These are phyloP conservation scores for Gymnarchus niloticus DNA, from an alignment of 2,113 vertebrate species.

Conservation along the genomic window DNA sequence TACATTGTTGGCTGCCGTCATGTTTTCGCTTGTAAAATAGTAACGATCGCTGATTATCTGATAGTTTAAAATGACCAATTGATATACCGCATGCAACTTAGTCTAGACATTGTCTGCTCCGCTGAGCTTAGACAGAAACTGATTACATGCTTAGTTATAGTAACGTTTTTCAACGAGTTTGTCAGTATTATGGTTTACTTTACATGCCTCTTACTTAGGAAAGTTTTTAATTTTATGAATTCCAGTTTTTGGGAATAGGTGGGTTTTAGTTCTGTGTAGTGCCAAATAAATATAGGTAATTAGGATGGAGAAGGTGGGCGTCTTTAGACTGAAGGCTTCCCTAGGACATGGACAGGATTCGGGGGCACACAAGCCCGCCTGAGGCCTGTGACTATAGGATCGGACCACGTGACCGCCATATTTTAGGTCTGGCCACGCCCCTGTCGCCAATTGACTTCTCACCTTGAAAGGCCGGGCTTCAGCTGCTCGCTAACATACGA, in stretches of 20 bases:
- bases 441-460: too few relatives aligned
- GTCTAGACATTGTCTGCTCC: background rate
- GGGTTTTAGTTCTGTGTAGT: background rate
- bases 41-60: background rate
- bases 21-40: background rate
- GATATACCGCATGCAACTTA: background rate
- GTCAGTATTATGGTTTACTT: background rate
- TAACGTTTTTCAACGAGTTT: background rate
- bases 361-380: too few relatives aligned
- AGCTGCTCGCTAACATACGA: background rate
- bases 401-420: too few relatives aligned
- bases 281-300: too few relatives aligned
- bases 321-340: too few relatives aligned
- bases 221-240: background rate
- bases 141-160: background rate
- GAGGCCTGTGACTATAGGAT: too few relatives aligned
- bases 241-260: background rate
- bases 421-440: too few relatives aligned
- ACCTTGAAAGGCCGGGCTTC: background rate
- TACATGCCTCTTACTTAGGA: background rate
- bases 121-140: background rate
- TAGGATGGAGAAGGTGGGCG: too few relatives aligned
- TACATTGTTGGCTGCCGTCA: background rate
- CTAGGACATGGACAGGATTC: too few relatives aligned
- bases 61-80: background rate